phyloP scores from a whole-genome alignment of 1,140 invertebrate species.

The Hylyphantes graminicola region DNA sequence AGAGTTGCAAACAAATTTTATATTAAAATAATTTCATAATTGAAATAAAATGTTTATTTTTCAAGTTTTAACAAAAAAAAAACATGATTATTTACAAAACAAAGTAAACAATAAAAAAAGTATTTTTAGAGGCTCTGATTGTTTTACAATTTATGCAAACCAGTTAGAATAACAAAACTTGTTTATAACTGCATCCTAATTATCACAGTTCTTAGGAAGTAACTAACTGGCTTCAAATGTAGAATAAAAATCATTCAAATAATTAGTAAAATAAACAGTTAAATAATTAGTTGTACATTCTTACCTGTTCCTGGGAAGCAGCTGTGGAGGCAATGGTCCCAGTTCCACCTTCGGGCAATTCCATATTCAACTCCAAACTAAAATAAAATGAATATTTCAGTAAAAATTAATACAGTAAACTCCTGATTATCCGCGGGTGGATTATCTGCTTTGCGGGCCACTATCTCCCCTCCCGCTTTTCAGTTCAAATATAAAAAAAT shows the following conservation, averaged over 20 bases:
- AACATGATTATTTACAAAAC: too few relatives aligned
- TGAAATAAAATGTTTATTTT: too few relatives aligned
- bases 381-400: slow-evolving; percentile 67
- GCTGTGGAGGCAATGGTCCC: slow-evolving; percentile 71
- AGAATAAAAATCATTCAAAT: not conserved
- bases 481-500: too few relatives aligned
- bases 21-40: too few relatives aligned
- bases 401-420: too few relatives aligned
- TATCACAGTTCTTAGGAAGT: not conserved
- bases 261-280: not conserved
- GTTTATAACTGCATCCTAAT: not conserved
- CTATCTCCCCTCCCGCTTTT: too few relatives aligned
- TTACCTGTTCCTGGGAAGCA: slow-evolving; percentile 68
- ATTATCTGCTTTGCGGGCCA: too few relatives aligned
- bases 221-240: not conserved
- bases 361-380: slow-evolving; percentile 96
- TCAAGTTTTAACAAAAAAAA: too few relatives aligned
- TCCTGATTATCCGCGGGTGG: too few relatives aligned
- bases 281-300: not conserved
- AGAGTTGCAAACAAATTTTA: too few relatives aligned
- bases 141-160: not conserved
- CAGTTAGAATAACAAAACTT: not conserved
- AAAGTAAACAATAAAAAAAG: too few relatives aligned
- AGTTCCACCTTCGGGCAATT: slow-evolving; percentile 86
- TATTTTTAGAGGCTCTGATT: not conserved